phyloP scores from a whole-genome alignment of 2,797 vertebrate species.

The Eospalax fontanierii region DNA sequence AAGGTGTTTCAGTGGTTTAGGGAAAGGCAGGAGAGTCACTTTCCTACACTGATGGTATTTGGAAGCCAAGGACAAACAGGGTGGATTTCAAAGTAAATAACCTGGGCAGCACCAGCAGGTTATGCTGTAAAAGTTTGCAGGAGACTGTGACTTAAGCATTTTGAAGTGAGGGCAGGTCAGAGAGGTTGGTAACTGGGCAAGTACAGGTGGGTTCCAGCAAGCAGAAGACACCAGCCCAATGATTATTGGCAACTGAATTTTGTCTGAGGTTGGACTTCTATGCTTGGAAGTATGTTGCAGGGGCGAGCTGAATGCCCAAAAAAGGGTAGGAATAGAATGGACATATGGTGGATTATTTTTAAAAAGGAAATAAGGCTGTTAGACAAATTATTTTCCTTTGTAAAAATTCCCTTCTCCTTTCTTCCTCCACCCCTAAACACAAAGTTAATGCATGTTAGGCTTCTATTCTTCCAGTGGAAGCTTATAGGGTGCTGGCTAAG shows the following conservation, averaged over 20 bases:
- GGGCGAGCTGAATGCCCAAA: not conserved
- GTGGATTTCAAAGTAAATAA: not conserved
- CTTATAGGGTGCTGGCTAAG: not conserved
- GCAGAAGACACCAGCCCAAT: not conserved
- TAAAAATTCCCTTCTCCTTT: not conserved
- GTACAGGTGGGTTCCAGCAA: not conserved
- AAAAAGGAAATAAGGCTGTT: slow-evolving; percentile 47
- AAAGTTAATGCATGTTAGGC: not conserved
- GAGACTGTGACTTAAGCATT: not conserved
- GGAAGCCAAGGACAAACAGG: not conserved
- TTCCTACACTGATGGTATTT: not conserved
- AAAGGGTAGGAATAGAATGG: slow-evolving; percentile 17
- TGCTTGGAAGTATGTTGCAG: slow-evolving; percentile 21
- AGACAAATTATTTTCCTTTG: slow-evolving; percentile 46
- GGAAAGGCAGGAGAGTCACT: not conserved
- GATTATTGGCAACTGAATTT: slow-evolving; percentile 6
- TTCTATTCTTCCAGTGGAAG: not conserved
- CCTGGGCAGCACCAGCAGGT: not conserved
- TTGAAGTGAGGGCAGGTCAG: not conserved
- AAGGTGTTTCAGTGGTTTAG: not conserved
- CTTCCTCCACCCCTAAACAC: not conserved
- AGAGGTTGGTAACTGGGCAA: not conserved
- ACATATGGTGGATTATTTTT: slow-evolving; percentile 3
- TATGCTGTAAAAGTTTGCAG: not conserved
- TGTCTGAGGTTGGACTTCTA: not conserved